Conservation (phyloP, 2,888 invertebrate species). For the Cheilosia soror region DNA sequence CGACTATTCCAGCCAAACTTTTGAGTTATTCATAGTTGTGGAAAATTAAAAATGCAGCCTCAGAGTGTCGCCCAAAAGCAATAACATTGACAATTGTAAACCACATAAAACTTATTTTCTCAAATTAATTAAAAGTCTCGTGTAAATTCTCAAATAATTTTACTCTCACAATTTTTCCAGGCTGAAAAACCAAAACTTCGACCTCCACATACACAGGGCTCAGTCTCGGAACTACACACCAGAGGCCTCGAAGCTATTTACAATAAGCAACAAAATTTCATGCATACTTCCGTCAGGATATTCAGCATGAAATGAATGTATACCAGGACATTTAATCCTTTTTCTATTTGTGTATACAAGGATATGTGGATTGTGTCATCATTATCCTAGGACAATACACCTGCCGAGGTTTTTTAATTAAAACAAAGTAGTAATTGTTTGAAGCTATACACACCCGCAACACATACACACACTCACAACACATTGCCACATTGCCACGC, state of each 20-base stretch:
- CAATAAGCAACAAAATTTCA: conserved; percentile 64
- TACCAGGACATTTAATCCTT: conserved; percentile 39
- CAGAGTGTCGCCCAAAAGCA: too few species aligned
- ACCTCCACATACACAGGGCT: conserved; percentile 31
- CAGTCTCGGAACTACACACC: conserved; percentile 18
- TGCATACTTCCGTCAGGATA: conserved; percentile 46
- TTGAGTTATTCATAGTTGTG: neutral
- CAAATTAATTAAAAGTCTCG: conserved; percentile 58
- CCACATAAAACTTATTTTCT: neutral
- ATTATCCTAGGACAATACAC: conserved; percentile 69
- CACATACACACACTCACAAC: neutral
- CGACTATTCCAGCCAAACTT: neutral
- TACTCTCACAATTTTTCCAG: conserved; percentile 28
- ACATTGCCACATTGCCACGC: conserved; percentile 30
- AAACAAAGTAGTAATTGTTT: conserved; percentile 73
- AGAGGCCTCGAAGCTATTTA: conserved; percentile 51
- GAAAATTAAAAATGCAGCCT: too few species aligned
- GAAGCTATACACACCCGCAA: conserved; percentile 23
- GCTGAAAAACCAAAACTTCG: conserved; percentile 3
- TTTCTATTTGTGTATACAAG: conserved; percentile 18
- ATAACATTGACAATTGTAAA: too few species aligned
- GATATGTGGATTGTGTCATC: conserved; percentile 63
- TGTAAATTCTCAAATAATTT: conserved; percentile 42
- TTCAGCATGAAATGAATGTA: conserved; percentile 31
- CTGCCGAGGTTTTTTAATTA: conserved; percentile 70